Percentiles rank a stretch among this genome's conserved stretches.
phyloP scores from a whole-genome alignment of 1,140 invertebrate genomes.

The Sycophaga agraensis region DNA sequence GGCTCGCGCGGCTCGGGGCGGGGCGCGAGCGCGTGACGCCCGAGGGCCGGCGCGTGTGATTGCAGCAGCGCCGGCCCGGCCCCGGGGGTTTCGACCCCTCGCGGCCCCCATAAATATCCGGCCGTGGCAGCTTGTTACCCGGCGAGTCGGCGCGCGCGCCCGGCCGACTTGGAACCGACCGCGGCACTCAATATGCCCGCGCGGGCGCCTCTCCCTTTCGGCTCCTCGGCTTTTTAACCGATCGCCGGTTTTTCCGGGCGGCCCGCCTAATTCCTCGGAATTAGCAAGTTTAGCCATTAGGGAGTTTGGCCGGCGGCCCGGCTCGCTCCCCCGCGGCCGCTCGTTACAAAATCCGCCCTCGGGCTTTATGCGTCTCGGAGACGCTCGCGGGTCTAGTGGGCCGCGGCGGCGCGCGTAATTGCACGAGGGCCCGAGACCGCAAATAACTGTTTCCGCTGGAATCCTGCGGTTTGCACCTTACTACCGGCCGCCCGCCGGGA shows the following conservation, averaged over 20 bases:
- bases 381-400: too few relatives aligned
- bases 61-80: constrained; percentile 23
- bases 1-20: background rate
- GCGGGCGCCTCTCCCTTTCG: background rate
- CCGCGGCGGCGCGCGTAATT: too few relatives aligned
- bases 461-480: constrained; percentile 46
- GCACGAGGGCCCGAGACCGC: constrained; percentile 34
- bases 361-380: too few relatives aligned
- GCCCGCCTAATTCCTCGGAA: constrained; percentile 57
- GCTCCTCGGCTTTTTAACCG: constrained; percentile 30
- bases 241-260: constrained; percentile 19
- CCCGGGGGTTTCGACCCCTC: constrained; percentile 43
- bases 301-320: constrained; percentile 47
- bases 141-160: constrained; percentile 40
- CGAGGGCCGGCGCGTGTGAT: constrained; percentile 19
- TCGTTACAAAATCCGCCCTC: too few relatives aligned
- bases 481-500: constrained; percentile 34
- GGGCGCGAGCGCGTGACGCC: too few relatives aligned
- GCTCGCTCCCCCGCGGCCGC: background rate
- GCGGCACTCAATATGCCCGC: constrained; percentile 45
- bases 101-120: constrained; percentile 53
- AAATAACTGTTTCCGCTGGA: constrained; percentile 51
- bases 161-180: constrained; percentile 49
- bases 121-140: constrained; percentile 55
- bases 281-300: constrained; percentile 61